phyloP scores from a whole-genome alignment of 2,113 vertebrate genomes.

The Galeopterus variegatus region DNA sequence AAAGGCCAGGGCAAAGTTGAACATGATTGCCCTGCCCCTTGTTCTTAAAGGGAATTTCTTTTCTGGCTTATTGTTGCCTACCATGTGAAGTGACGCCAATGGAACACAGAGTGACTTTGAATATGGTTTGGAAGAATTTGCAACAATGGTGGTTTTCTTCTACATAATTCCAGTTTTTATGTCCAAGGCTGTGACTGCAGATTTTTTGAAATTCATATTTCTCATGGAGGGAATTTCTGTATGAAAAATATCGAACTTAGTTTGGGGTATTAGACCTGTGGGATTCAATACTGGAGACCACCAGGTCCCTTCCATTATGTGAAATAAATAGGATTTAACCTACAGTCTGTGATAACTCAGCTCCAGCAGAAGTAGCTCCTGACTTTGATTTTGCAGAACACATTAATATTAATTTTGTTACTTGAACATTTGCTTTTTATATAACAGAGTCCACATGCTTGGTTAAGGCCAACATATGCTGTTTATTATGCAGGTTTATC shows the following conservation, averaged over 20 bases:
- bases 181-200: not conserved
- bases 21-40: not conserved
- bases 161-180: constrained; percentile 42
- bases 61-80: not conserved
- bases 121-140: not conserved
- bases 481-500: constrained; percentile 80
- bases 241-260: not conserved
- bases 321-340: not conserved
- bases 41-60: not conserved
- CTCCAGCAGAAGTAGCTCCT: constrained; percentile 32
- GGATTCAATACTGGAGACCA: not conserved
- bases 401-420: constrained; percentile 81
- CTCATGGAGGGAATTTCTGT: not conserved
- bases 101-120: not conserved
- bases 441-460: constrained; percentile 77
- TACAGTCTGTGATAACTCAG: constrained; percentile 53
- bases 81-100: not conserved
- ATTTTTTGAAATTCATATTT: constrained; percentile 41
- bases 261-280: not conserved
- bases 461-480: constrained; percentile 72
- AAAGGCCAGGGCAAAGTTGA: not conserved
- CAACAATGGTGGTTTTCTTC: not conserved
- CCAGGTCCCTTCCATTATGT: not conserved
- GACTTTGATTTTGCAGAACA: constrained; percentile 76
- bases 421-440: constrained; percentile 79